Percentiles rank a stretch among this genome's conserved stretches.
Conservation (phyloP, 2,113 vertebrate species). For the Helogale parvula region DNA sequence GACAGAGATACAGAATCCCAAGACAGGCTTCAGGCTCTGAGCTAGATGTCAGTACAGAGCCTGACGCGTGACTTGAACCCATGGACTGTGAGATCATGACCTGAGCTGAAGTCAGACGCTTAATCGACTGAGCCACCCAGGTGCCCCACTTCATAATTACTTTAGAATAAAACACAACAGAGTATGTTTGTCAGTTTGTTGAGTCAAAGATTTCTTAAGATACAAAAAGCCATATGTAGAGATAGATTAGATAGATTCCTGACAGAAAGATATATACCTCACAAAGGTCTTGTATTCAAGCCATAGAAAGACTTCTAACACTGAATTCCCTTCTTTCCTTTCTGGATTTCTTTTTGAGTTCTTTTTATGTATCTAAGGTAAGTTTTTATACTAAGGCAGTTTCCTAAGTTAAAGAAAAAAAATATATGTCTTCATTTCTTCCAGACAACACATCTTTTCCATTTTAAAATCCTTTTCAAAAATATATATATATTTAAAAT, state of each 20-base stretch:
- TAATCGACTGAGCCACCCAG: no score
- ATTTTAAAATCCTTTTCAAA: background rate
- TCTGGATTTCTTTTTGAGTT: background rate
- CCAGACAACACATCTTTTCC: background rate
- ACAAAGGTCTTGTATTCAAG: background rate
- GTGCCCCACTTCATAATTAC: no score
- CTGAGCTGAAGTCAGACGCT: no score
- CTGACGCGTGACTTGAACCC: no score
- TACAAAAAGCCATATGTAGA: background rate
- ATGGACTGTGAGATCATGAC: no score
- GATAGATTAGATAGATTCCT: background rate
- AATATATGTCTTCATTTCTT: background rate
- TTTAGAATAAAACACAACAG: background rate
- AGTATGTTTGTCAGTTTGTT: background rate
- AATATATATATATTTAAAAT: no score
- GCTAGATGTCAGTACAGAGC: no score
- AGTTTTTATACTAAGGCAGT: background rate
- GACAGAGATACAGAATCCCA: no score
- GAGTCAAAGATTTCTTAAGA: background rate
- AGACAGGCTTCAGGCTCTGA: no score
- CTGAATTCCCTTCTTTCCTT: background rate
- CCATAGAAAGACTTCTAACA: background rate
- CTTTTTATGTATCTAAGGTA: background rate
- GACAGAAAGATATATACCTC: background rate
- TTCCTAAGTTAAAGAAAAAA: background rate